phyloP scores from a whole-genome alignment of 2,888 invertebrate genomes.

The Xanthia togata region DNA sequence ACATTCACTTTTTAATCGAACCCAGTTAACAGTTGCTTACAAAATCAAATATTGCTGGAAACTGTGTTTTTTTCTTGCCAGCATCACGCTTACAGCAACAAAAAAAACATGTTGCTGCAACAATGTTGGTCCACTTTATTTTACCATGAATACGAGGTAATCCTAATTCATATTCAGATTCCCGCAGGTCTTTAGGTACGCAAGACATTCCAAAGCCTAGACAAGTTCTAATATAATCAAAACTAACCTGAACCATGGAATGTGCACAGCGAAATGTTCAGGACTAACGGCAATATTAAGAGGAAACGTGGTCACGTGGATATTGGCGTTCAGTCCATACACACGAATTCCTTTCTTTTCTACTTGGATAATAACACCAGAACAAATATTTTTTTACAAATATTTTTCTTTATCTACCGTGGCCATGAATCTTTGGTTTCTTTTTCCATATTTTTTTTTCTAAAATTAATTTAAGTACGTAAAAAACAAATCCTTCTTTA shows the following conservation, averaged over 20 bases:
- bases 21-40: neutral
- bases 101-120: neutral
- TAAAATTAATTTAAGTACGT: neutral
- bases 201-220: slow-evolving; percentile 7
- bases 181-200: neutral
- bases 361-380: neutral
- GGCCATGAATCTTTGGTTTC: neutral
- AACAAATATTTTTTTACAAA: neutral
- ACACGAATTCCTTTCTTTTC: neutral
- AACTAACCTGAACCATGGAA: slow-evolving; percentile 27
- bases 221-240: slow-evolving; percentile 27
- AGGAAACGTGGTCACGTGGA: neutral
- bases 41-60: neutral
- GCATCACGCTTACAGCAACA: neutral
- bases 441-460: neutral
- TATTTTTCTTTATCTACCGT: neutral
- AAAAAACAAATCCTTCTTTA: neutral
- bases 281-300: neutral
- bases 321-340: neutral
- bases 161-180: slow-evolving; percentile 29
- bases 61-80: neutral
- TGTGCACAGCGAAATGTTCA: slow-evolving; percentile 7
- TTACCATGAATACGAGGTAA: neutral
- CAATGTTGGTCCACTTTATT: neutral
- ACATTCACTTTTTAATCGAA: neutral